Evolutionary conservation across 1,140 invertebrate species (phyloP).

Genomic region (Calycopis cecrops): DNA sequence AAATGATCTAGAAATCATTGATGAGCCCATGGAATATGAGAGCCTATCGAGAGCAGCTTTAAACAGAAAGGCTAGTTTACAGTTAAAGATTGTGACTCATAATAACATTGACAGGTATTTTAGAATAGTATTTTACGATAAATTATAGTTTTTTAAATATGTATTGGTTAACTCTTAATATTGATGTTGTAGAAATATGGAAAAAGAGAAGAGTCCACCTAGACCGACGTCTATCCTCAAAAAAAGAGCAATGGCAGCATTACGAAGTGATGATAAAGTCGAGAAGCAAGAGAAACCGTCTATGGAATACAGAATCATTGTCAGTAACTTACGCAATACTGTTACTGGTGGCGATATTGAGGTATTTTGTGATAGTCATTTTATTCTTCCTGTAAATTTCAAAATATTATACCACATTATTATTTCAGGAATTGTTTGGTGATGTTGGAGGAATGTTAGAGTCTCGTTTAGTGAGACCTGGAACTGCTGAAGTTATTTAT

Average conservation of each 20-base stretch:
- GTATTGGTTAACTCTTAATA: too few relatives aligned
- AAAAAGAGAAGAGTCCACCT: constrained; percentile 60
- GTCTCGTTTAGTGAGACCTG: constrained; percentile 88
- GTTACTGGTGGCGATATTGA: constrained; percentile 93
- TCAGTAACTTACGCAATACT: constrained; percentile 89
- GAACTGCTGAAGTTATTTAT: constrained; percentile 93
- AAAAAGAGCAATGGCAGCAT: constrained; percentile 62
- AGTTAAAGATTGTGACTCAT: constrained; percentile 65
- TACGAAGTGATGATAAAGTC: constrained; percentile 49
- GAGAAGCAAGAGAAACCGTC: constrained; percentile 55
- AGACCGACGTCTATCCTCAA: constrained; percentile 69
- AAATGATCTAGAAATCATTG: constrained; percentile 65
- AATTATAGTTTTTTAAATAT: too few relatives aligned
- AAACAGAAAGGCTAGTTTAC: constrained; percentile 53
- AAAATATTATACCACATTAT: neutral
- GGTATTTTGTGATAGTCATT: constrained; percentile 83
- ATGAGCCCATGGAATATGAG: constrained; percentile 53
- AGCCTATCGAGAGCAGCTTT: constrained; percentile 34
- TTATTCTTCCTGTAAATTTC: neutral
- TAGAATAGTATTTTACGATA: neutral
- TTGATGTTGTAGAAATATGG: constrained; percentile 36
- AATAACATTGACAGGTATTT: constrained; percentile 41
- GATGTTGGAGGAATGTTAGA: constrained; percentile 91
- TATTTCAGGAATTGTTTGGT: constrained; percentile 90
- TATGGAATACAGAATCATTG: constrained; percentile 85